Evolutionary conservation across 2,888 invertebrate species (phyloP).

Genomic region (Toxonevra muliebris): DNA sequence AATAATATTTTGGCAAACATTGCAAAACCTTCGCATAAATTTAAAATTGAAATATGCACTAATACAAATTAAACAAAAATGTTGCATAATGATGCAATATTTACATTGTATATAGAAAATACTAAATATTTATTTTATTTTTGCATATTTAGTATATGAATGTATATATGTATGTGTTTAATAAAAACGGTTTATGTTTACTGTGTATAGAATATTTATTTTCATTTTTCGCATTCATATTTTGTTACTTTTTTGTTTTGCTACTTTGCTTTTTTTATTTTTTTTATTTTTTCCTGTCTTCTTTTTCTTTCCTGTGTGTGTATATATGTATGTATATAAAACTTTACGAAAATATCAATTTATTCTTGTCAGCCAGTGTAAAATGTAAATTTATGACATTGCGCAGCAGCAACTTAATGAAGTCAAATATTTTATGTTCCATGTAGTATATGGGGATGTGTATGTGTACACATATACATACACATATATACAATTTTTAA

Average conservation of each 20-base stretch:
- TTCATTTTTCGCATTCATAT: neutral
- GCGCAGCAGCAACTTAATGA: conserved; percentile 36
- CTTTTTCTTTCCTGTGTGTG: conserved; percentile 8
- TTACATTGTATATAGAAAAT: no score
- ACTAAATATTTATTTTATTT: no score
- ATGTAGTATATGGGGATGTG: neutral
- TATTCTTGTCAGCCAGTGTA: conserved; percentile 37
- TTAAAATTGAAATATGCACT: no score
- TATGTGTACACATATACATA: neutral
- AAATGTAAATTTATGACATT: conserved; percentile 37
- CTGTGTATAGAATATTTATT: neutral
- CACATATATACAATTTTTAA: conserved; percentile 28
- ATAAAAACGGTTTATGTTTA: no score
- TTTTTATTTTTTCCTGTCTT: neutral
- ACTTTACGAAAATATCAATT: conserved; percentile 32
- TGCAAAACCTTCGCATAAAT: no score
- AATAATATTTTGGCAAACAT: no score
- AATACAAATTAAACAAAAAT: no score
- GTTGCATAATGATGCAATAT: no score
- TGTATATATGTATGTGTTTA: no score
- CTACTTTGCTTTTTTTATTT: neutral
- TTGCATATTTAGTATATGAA: no score
- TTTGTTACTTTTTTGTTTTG: neutral
- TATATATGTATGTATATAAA: no score
- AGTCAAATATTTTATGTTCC: conserved; percentile 34